Evolutionary conservation across 2,888 invertebrate species (phyloP), one percentile per base, ranked within the genome.

Genomic region (Portevinia maculata): DNA sequence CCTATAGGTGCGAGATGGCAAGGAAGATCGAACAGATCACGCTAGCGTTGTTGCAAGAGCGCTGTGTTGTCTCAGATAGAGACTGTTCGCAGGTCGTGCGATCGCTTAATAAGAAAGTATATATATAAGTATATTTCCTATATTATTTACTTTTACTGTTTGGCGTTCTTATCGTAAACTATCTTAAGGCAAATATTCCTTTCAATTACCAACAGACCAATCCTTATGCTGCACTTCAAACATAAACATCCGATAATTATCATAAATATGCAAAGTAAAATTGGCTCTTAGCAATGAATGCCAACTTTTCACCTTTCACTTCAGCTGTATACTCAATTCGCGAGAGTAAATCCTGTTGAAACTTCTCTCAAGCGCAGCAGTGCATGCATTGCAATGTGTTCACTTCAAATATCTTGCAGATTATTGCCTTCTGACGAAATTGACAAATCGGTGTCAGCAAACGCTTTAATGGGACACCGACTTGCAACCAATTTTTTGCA

Each of bases 301-400:
- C 53, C 9, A 13, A 39, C 75, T 57, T 81, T 81, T 76, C 76
- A 81, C 81, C 76, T 81, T 81, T 81, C 81, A 81, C 81, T 81
- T 59, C 46, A 46, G 15, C 24, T 39, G 39, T 37, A 39, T 32
- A 5, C 24, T 2, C 24, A 24, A 24, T 28, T 28, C 30, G 32
- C 41, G 62, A 15, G 34, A 60, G 59, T 24, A 64, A 70, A 70
- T 64, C 62, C 69, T 70, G 50, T 37, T 41, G 21, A 52, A 59
- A 17, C 39, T 52, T 13, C 34, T 41, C 21, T 21, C 41, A n/a
- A 30, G 24, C 46, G 1, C 24, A 28, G 9, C 41, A 5, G 19
- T 39, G 9, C 50, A 71, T 48, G 8, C 44, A 67, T n/a, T 30
- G 39, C 21, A 55, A 73, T 78, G 73, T 60, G 52, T 46, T 79